These are phyloP conservation scores for Acanthornis magna DNA, from an alignment of 2,797 vertebrate species.

Conservation along the genomic window DNA sequence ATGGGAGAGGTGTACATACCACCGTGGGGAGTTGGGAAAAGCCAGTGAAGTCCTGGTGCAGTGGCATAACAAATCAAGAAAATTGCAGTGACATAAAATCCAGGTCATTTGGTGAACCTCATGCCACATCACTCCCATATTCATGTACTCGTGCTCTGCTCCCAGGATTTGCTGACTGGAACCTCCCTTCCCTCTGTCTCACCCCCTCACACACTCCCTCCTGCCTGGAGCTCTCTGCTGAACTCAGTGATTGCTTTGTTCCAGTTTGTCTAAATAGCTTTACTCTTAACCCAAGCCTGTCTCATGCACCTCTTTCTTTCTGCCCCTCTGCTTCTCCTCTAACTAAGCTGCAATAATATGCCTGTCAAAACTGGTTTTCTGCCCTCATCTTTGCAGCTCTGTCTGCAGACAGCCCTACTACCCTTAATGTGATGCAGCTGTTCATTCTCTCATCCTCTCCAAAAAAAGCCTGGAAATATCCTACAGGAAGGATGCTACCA, in stretches of 20 bases:
- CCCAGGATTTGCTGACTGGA: not conserved
- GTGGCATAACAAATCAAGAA: not conserved
- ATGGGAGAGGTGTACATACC: rapidly evolving
- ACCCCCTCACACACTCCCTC: not conserved
- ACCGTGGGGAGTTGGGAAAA: not conserved
- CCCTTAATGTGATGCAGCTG: not conserved
- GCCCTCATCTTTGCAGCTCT: not conserved
- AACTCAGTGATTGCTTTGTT: not conserved
- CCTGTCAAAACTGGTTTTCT: not conserved
- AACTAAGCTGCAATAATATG: not conserved
- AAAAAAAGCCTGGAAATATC: not conserved
- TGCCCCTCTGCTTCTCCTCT: not conserved
- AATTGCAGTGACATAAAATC: not conserved
- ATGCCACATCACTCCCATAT: not conserved
- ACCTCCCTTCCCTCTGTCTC: not conserved
- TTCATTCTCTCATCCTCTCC: not conserved
- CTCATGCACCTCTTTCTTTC: not conserved
- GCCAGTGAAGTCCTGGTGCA: not conserved
- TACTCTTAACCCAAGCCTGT: not conserved
- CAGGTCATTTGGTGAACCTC: not conserved
- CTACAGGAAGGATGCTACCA: not conserved
- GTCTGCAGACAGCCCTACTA: not conserved
- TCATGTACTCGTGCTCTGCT: not conserved
- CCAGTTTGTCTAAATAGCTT: not conserved
- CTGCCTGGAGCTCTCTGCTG: not conserved